Evolutionary conservation across 2,113 vertebrate genomes (phyloP).

Genomic region (Dipodomys spectabilis): DNA sequence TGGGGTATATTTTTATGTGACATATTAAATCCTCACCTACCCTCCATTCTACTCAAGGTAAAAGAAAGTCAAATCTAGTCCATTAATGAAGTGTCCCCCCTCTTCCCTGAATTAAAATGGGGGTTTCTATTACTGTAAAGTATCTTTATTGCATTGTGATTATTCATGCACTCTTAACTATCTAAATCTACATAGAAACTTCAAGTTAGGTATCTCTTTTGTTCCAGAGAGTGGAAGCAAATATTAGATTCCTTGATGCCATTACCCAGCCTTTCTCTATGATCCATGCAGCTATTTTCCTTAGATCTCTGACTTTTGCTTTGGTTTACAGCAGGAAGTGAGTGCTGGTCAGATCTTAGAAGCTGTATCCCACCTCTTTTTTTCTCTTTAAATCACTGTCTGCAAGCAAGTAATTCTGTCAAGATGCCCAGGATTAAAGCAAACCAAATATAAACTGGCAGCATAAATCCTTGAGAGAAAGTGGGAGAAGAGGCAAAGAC

Average conservation of each 20-base stretch:
- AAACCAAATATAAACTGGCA: background rate
- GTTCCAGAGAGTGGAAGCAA: background rate
- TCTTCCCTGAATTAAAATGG: background rate
- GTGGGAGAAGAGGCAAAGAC: background rate
- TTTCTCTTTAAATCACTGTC: background rate
- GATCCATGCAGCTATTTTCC: background rate
- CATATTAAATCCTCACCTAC: constrained; percentile 5
- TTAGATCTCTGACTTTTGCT: background rate
- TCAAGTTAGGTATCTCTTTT: background rate
- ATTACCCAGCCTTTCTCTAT: background rate
- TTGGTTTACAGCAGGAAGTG: background rate
- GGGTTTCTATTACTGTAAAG: too few species aligned
- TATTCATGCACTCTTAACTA: background rate
- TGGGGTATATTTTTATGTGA: background rate
- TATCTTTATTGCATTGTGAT: background rate
- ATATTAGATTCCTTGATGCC: background rate
- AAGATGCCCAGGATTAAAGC: background rate
- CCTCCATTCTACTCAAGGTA: background rate
- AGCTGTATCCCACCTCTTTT: background rate
- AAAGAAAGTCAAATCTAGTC: background rate
- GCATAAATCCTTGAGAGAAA: background rate
- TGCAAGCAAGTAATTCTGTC: background rate
- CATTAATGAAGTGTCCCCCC: background rate
- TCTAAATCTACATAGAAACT: background rate
- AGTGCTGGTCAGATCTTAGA: background rate